These are phyloP conservation scores for Megalopta genalis DNA, from an alignment of 1,140 invertebrate genomes.

Conservation along the genomic window DNA sequence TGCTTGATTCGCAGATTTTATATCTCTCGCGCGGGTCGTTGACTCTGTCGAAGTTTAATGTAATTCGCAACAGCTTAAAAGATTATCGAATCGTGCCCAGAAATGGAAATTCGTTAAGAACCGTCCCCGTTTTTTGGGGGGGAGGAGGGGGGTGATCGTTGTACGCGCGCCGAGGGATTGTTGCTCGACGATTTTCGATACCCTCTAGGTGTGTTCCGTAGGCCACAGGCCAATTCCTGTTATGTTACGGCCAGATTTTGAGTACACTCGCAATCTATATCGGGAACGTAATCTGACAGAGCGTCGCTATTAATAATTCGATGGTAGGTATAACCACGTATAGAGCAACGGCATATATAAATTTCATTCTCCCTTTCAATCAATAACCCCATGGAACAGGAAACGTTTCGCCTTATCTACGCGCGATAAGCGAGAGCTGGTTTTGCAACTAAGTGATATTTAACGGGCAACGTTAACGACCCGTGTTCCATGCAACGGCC, in stretches of 20 bases:
- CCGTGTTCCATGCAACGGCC: constrained; percentile 4
- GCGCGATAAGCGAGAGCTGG: constrained; percentile 27
- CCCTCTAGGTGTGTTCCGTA: too few relatives aligned
- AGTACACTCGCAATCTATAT: neutral
- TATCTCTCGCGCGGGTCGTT: too few relatives aligned
- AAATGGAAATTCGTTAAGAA: too few relatives aligned
- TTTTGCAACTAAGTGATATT: constrained; percentile 41
- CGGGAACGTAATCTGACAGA: neutral
- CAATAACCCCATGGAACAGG: constrained; percentile 3
- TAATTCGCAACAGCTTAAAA: too few relatives aligned
- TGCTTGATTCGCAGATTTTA: too few relatives aligned
- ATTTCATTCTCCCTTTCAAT: constrained; percentile 1
- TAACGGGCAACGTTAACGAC: constrained; percentile 32
- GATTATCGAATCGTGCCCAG: too few relatives aligned
- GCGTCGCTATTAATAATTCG: neutral
- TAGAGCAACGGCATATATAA: too few relatives aligned
- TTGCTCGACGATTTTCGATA: neutral
- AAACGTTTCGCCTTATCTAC: constrained; percentile 13
- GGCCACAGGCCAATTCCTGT: neutral
- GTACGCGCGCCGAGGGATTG: neutral
- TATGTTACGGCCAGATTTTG: neutral
- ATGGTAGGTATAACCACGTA: neutral
- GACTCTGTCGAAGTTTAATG: too few relatives aligned
- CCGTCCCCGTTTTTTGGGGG: too few relatives aligned
- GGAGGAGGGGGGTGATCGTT: too few relatives aligned